Conservation (phyloP, 2,113 vertebrate genomes). For the Neotoma lepida region DNA sequence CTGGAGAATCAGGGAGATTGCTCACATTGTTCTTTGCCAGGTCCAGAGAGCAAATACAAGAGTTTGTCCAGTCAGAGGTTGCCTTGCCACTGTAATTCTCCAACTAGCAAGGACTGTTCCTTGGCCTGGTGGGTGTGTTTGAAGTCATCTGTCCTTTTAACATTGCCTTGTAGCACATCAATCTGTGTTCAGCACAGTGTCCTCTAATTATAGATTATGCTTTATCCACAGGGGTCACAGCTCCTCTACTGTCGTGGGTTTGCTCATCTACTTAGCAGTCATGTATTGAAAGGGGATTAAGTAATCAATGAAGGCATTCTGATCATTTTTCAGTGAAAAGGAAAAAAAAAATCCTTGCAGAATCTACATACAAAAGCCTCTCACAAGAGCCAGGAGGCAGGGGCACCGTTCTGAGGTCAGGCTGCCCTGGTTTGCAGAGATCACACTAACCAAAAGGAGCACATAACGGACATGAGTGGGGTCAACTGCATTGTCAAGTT, state of each 20-base stretch:
- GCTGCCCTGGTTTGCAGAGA: neutral
- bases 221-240: neutral
- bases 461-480: neutral
- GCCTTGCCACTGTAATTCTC: fast-evolving
- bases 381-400: neutral
- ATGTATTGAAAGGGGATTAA: neutral
- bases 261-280: neutral
- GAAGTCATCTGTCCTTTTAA: neutral
- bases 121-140: neutral
- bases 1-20: neutral
- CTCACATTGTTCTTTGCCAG: neutral
- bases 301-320: neutral
- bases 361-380: neutral
- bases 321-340: constrained; percentile 31
- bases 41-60: neutral
- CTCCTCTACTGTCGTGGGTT: neutral
- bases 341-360: neutral
- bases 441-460: constrained; percentile 27
- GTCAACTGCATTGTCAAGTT: neutral
- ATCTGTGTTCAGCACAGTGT: neutral
- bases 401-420: neutral
- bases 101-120: neutral
- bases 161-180: neutral
- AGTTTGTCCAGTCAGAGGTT: neutral
- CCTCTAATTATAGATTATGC: neutral